Evolutionary conservation across 2,797 vertebrate species (phyloP), one percentile per base, ranked within the genome.

Genomic region (Melanotaenia pygmaea): DNA sequence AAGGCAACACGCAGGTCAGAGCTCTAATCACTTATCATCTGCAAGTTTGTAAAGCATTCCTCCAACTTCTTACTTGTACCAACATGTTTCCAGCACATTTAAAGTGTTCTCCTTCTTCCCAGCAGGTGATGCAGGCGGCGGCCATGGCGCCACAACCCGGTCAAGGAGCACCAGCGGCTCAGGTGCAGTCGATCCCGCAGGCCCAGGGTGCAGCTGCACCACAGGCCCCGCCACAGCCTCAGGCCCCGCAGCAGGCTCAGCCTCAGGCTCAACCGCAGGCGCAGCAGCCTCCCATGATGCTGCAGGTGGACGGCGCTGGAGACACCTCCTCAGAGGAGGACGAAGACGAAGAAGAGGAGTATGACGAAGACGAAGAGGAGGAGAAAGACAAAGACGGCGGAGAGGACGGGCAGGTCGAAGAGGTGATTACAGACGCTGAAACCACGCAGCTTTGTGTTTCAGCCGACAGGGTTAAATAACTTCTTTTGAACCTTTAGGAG

Each of bases 241-340:
- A 89, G 67, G 72, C 58, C 20, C 95, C 95, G 16, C 94, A 94
- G 53, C 95, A 96, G 54, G 94, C 94, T 53, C 95, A 96, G 38
- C 93, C 90, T 22, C 94, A 95, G 64, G 81, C 91, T 32, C 94
- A 95, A 43, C 76, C 92, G 96, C 95, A 95, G 75, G 84, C 93
- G 2, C 96, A 96, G 59, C 95, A 94, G 85, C 95, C 97, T 54
- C 96, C 97, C 7, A 91, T 98, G 84, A 97, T 99, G 88, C 94
- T 99, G 53, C 98, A 99, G 90, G 96, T 98, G 70, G 98, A 99
- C 64, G 98, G 98, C 30, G 88, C 97, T 0, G 98, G 97, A 11
- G 98, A 99, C 86, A 97, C 98, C 0, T 99, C 98, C 0, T 99
- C 98, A 2, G 98, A 99, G 69, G 98, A 99, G 68, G 98, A 99